These are phyloP conservation scores for Branchipolynoe longqiensis DNA, from an alignment of 2,888 invertebrate genomes.

Conservation along the genomic window DNA sequence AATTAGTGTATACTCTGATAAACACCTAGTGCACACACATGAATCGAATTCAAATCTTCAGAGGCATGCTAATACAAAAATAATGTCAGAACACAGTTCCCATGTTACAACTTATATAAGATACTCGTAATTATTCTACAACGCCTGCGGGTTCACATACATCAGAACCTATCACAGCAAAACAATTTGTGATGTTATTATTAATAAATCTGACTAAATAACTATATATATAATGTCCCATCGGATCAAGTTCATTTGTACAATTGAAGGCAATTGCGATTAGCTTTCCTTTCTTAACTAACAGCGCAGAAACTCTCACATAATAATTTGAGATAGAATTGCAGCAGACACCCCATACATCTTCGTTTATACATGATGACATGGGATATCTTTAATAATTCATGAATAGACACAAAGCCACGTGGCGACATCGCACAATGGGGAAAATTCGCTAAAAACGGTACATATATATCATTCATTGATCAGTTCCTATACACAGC, in stretches of 20 bases:
- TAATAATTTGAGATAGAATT: constrained; percentile 4
- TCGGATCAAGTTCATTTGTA: background rate
- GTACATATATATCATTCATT: background rate
- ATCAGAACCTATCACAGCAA: constrained; percentile 44
- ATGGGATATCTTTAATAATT: too few species aligned
- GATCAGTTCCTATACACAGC: background rate
- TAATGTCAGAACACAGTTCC: too few species aligned
- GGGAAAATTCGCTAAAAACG: background rate
- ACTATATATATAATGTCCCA: constrained; percentile 11
- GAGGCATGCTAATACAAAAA: too few species aligned
- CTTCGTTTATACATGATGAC: background rate
- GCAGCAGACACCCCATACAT: background rate
- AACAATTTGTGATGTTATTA: constrained; percentile 32
- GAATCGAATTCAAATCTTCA: too few species aligned
- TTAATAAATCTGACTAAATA: constrained; percentile 19
- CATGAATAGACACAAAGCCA: too few species aligned
- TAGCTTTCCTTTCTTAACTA: background rate
- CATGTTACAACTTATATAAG: too few species aligned
- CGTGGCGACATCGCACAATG: background rate
- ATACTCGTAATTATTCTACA: too few species aligned
- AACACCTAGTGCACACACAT: too few species aligned
- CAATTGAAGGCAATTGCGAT: background rate
- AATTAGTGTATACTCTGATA: too few species aligned
- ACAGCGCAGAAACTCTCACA: background rate
- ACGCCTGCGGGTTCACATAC: background rate